phyloP scores from a whole-genome alignment of 2,797 vertebrate species.

The Microhierax caerulescens region DNA sequence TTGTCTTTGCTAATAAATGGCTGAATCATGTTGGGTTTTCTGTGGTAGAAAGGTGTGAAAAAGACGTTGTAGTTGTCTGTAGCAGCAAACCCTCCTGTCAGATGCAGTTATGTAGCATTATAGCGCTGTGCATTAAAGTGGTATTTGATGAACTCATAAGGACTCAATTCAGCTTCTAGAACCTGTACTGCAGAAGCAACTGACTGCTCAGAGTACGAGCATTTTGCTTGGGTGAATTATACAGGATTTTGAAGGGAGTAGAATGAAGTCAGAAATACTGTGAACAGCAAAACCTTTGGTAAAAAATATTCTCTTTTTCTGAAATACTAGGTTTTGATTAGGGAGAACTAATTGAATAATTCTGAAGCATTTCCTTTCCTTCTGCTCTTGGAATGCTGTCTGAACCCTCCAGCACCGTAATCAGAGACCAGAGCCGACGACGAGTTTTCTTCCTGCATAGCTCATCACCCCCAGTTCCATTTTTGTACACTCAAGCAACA shows the following conservation, averaged over 20 bases:
- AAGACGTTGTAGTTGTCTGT: fast-evolving
- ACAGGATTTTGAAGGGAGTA: background rate
- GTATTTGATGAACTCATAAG: background rate
- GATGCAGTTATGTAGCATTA: background rate
- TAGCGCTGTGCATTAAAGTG: no score
- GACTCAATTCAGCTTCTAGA: background rate
- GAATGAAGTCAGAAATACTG: background rate
- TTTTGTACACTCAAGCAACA: background rate
- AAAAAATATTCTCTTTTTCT: background rate
- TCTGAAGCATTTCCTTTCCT: background rate
- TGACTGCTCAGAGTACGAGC: background rate
- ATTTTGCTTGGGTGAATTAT: background rate
- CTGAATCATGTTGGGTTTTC: fast-evolving
- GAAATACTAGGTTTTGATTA: background rate
- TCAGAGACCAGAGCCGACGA: background rate
- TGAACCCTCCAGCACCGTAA: background rate
- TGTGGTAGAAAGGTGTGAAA: background rate
- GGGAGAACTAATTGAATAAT: background rate
- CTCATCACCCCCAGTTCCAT: background rate
- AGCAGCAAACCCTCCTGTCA: background rate
- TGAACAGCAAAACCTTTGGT: background rate
- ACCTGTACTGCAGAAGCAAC: background rate
- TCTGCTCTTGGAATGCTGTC: background rate
- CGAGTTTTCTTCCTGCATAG: background rate
- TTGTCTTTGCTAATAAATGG: background rate